Evolutionary conservation across 1,140 invertebrate genomes (phyloP), one percentile per base, ranked within the genome.

Genomic region (Hylaeus volcanicus): DNA sequence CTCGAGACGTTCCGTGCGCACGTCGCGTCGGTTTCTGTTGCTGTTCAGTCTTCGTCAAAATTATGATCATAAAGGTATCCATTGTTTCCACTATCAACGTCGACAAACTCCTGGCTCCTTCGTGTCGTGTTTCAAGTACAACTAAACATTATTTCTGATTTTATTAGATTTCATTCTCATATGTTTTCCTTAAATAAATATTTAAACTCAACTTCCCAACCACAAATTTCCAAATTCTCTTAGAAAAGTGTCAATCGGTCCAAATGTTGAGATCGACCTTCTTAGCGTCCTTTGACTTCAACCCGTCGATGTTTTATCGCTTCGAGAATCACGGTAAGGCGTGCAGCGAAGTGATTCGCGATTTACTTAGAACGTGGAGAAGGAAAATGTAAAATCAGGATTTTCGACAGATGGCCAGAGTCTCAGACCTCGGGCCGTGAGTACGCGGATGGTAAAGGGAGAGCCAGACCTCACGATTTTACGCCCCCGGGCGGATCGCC

Each of bases 381-480:
- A 85, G 85, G 86, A 89, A 88, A 91, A 92, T 91, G 90, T 91
- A 91, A 92, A 93, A 92, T 92, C 91, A 89, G 82, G 86, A 91
- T 90, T 90, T 89, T 88, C 86, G 89, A 92, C 92, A 93, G 92
- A 92, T 92, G 92, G 89, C 90, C 86, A 79, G 83, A 89, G 80
- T 93, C 91, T 91, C 92, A 93, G 91, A 90, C 91, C 91, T 84
- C 87, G 79, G 89, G 89, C 89, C 85, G 87, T 84, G 86, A 89
- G 87, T 90, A 84, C 87, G 74, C 74, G 81, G 87, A 85, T 86
- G 83, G 76, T 79, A 80, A 73, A 74, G 82, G 66, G 69, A 74
- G 58, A 74, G 41, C 73, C 80, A 88, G 87, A 88, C 89, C 89
- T 86, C 88, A 92, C 91, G 90, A 92, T 92, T 93, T 93, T 92